Conservation (phyloP, 2,888 invertebrate genomes). For the Stegana nigrithorax region DNA sequence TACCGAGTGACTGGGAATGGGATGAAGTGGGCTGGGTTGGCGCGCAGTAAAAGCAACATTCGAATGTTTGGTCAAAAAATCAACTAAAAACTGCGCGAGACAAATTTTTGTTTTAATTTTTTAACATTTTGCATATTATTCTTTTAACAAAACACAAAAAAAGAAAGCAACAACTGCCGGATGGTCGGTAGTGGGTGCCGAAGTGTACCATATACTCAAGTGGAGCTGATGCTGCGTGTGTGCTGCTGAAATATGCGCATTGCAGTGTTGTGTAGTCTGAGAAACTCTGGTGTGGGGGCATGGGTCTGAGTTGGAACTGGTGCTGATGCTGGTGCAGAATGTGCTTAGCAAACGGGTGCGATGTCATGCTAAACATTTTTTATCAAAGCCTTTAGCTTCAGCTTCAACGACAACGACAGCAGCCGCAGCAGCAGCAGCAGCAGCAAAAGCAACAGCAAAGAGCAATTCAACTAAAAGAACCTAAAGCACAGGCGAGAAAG, state of each 20-base stretch:
- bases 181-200: conserved; percentile 20
- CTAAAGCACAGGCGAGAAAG: neutral
- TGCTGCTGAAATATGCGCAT: conserved; percentile 43
- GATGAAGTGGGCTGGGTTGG: neutral
- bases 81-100: conserved; percentile 24
- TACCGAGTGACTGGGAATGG: neutral
- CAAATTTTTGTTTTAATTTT: conserved; percentile 47
- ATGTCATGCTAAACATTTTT: conserved; percentile 38
- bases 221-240: neutral
- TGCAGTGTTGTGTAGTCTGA: conserved; percentile 28
- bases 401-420: conserved; percentile 27
- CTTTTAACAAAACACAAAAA: conserved; percentile 53
- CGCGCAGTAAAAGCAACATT: too few species aligned
- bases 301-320: too few species aligned
- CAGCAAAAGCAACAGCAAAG: conserved; percentile 28
- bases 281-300: too few species aligned
- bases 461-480: neutral
- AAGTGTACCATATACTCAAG: too few species aligned
- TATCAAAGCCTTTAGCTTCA: conserved; percentile 57
- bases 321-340: neutral
- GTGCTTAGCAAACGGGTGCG: conserved; percentile 14
- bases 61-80: conserved; percentile 4
- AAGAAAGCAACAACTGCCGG: conserved; percentile 11
- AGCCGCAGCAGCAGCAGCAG: conserved; percentile 5
- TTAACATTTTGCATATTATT: conserved; percentile 62